Percentiles rank a stretch among this genome's conserved stretches.
phyloP scores from a whole-genome alignment of 2,113 vertebrate genomes.

The Austrofundulus limnaeus region DNA sequence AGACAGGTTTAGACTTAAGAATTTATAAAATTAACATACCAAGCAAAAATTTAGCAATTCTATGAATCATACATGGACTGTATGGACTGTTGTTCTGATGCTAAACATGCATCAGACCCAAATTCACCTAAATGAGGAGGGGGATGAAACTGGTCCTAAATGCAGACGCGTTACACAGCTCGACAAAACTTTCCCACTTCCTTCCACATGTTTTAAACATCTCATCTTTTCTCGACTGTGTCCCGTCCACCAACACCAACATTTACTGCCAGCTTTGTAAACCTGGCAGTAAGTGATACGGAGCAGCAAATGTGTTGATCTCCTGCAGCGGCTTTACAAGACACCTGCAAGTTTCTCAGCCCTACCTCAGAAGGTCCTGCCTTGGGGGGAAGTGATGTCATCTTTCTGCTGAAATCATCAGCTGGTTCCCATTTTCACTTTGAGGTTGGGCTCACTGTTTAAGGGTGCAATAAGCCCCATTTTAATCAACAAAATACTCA shows the following conservation, averaged over 20 bases:
- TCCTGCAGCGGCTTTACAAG: constrained; percentile 22
- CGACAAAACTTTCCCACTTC: too few relatives aligned
- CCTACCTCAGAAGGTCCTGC: background rate
- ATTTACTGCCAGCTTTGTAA: constrained; percentile 33
- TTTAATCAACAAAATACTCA: background rate
- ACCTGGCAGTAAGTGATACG: constrained; percentile 1
- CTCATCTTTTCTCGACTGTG: background rate
- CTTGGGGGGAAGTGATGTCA: constrained; percentile 45
- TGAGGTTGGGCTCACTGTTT: constrained; percentile 10
- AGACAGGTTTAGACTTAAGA: background rate
- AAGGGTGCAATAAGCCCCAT: background rate
- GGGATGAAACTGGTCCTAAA: too few relatives aligned
- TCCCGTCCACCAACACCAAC: background rate
- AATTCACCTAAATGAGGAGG: too few relatives aligned
- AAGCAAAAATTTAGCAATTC: too few relatives aligned
- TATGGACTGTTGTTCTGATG: too few relatives aligned
- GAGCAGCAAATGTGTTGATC: constrained; percentile 1
- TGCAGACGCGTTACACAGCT: too few relatives aligned
- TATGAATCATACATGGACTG: too few relatives aligned
- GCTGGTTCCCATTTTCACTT: constrained; percentile 53
- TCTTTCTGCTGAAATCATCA: constrained; percentile 65
- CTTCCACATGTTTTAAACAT: too few relatives aligned
- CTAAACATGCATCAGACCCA: too few relatives aligned
- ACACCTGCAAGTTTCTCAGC: constrained; percentile 7
- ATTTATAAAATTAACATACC: background rate